Conservation (phyloP, 2,888 invertebrate species). For the Leucania comma region DNA sequence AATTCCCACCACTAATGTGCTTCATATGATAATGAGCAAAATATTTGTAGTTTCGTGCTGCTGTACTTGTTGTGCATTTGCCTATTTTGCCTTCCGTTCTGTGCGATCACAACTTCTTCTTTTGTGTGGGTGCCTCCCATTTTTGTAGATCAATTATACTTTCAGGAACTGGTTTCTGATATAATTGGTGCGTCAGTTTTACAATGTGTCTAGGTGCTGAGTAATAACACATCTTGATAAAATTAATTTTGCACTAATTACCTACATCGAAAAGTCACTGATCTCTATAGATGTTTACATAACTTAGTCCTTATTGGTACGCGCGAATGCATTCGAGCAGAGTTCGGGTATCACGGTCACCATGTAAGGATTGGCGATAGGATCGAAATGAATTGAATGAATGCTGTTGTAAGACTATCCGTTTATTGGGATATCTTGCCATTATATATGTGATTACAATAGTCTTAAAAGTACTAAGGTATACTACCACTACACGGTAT, state of each 20-base stretch:
- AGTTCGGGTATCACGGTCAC: not conserved
- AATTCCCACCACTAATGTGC: not conserved
- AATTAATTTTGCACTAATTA: not conserved
- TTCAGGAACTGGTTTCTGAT: not conserved
- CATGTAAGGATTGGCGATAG: too few relatives aligned
- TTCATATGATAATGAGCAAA: not conserved
- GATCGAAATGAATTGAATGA: too few relatives aligned
- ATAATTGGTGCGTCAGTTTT: not conserved
- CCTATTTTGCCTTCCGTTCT: too few relatives aligned
- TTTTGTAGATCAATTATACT: not conserved
- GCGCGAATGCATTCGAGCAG: not conserved
- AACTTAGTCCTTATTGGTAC: not conserved
- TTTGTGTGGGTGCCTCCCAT: not conserved
- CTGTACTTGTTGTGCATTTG: not conserved
- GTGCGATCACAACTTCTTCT: not conserved
- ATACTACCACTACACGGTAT: too few relatives aligned
- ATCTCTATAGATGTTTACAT: not conserved
- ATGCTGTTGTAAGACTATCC: too few relatives aligned
- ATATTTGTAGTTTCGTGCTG: not conserved
- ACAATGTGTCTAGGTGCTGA: not conserved
- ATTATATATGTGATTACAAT: too few relatives aligned
- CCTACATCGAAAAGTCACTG: not conserved
- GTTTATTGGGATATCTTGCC: too few relatives aligned
- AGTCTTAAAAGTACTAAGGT: too few relatives aligned
- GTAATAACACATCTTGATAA: not conserved